These are phyloP conservation scores for Megalonaias nervosa DNA, from an alignment of 1,140 invertebrate genomes.

Conservation along the genomic window DNA sequence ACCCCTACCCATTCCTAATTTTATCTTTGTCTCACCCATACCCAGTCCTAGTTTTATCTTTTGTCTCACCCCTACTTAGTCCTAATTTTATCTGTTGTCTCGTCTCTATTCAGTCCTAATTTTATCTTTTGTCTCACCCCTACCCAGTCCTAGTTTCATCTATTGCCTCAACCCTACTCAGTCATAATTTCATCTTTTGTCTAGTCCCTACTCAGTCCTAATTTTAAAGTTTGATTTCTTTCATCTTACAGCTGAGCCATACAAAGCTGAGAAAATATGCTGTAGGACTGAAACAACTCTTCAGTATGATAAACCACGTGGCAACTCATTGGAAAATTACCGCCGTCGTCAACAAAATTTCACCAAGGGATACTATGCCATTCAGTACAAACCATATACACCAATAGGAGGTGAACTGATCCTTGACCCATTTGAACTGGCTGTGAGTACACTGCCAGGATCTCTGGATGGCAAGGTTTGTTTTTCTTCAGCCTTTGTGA, in stretches of 20 bases:
- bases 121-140: too few species aligned
- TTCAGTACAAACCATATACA: constrained; percentile 14
- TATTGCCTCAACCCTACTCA: too few species aligned
- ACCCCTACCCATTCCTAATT: too few species aligned
- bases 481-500: too few species aligned
- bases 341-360: constrained; percentile 16
- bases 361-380: constrained; percentile 14
- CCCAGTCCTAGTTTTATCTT: too few species aligned
- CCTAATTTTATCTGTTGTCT: too few species aligned
- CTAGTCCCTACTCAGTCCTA: too few species aligned
- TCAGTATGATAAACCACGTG: constrained; percentile 22
- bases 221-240: background rate
- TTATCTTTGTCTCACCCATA: too few species aligned
- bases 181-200: too few species aligned
- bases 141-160: too few species aligned
- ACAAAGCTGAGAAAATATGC: constrained; percentile 16
- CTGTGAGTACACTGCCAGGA: constrained; percentile 17
- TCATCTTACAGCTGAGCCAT: constrained; percentile 3
- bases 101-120: too few species aligned
- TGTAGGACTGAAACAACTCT: constrained; percentile 19
- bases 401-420: constrained; percentile 24
- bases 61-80: too few species aligned
- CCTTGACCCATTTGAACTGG: constrained; percentile 24
- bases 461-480: constrained; percentile 14
- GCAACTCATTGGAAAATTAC: constrained; percentile 21